A percentile compares a stretch with the other conserved stretches of the same genome.
phyloP scores from a whole-genome alignment of 1,140 invertebrate genomes.

The Drosophila equinoxialis region DNA sequence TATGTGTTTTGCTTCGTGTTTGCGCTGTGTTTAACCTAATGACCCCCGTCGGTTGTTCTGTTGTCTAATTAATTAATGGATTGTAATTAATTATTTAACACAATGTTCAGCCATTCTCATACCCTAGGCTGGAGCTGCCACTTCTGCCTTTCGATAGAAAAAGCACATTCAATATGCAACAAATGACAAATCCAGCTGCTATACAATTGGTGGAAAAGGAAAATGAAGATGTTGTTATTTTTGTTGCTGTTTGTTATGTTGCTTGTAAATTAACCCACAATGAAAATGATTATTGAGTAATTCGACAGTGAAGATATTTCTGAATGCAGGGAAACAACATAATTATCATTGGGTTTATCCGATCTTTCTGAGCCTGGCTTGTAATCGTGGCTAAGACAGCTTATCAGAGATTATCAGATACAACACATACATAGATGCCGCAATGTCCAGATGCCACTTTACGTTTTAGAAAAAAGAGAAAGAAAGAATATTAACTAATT shows the following conservation, averaged over 20 bases:
- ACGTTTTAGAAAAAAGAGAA: too few relatives aligned
- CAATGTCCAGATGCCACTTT: background rate
- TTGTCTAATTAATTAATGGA: conserved; percentile 80
- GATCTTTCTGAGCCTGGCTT: too few relatives aligned
- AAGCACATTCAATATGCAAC: conserved; percentile 52
- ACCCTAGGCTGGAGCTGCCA: background rate
- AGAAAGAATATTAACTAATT: background rate
- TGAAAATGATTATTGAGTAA: background rate
- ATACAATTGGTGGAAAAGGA: background rate
- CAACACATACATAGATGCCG: too few relatives aligned
- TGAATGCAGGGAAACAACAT: too few relatives aligned
- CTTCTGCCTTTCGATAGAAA: conserved; percentile 10
- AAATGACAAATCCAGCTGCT: conserved; percentile 55
- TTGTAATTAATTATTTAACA: conserved; percentile 81
- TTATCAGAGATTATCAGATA: too few relatives aligned
- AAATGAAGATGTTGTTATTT: background rate
- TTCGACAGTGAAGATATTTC: too few relatives aligned
- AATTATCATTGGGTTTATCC: too few relatives aligned
- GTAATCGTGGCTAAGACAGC: too few relatives aligned
- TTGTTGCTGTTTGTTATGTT: background rate
- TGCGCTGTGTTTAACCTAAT: conserved; percentile 66
- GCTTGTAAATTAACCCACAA: background rate
- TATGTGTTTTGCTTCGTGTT: conserved; percentile 39
- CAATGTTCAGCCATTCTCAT: conserved; percentile 47
- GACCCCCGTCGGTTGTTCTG: conserved; percentile 55